These are phyloP conservation scores for Eriocheir sinensis DNA, from an alignment of 1,140 invertebrate genomes.

Conservation along the genomic window DNA sequence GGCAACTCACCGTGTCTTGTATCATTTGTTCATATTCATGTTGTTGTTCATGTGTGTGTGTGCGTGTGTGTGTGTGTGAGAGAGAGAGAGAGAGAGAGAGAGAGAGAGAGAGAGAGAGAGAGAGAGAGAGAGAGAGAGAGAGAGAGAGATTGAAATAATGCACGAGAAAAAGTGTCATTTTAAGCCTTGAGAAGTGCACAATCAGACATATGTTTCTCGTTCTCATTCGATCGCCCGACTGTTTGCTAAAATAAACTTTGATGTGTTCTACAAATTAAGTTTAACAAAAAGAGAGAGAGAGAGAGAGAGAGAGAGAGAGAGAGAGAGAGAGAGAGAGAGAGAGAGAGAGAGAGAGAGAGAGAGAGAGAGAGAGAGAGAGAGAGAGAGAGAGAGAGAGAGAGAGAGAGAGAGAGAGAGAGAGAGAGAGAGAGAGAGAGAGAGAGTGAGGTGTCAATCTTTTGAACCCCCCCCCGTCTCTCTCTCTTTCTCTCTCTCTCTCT, in stretches of 20 bases:
- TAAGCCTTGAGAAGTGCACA: too few relatives aligned
- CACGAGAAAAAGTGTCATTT: too few relatives aligned
- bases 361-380: neutral
- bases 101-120: too few relatives aligned
- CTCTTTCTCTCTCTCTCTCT: neutral
- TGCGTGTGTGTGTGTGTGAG: too few relatives aligned
- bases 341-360: neutral
- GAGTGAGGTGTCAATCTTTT: neutral
- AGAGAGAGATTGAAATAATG: too few relatives aligned
- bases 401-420: conserved; percentile 43
- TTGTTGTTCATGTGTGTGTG: too few relatives aligned
- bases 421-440: conserved; percentile 32
- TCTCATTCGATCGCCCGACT: too few relatives aligned
- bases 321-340: neutral
- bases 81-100: too few relatives aligned
- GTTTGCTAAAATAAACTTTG: too few relatives aligned
- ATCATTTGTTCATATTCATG: too few relatives aligned
- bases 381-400: conserved; percentile 25
- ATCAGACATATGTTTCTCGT: too few relatives aligned
- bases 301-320: conserved; percentile 8
- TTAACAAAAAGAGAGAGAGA: neutral
- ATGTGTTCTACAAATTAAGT: neutral
- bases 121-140: neutral
- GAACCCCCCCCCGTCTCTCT: neutral
- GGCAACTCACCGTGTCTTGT: too few relatives aligned